A percentile compares a stretch with the other conserved stretches of the same genome.
Evolutionary conservation across 2,113 vertebrate species (phyloP).

Genomic region (Pachycephala philippinensis): DNA sequence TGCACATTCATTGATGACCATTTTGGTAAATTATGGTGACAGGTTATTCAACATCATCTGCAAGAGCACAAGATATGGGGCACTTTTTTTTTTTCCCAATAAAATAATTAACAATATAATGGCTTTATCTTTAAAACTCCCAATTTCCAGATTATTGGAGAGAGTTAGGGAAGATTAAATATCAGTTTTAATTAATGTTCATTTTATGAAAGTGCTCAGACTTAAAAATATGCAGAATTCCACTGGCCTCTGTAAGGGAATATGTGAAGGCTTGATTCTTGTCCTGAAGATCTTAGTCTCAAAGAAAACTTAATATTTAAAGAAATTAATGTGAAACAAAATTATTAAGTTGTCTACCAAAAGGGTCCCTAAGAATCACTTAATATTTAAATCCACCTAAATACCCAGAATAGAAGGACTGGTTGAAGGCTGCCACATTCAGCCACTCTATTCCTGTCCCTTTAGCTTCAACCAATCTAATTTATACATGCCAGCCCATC

Average conservation of each 20-base stretch:
- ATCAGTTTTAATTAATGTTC: not conserved
- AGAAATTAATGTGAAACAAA: not conserved
- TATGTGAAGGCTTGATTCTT: not conserved
- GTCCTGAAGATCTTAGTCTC: not conserved
- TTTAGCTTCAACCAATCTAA: not conserved
- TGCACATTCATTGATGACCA: not conserved
- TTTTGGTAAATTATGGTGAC: not conserved
- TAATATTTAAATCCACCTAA: slow-evolving; percentile 21
- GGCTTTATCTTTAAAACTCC: not conserved
- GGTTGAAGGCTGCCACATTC: not conserved
- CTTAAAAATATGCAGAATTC: not conserved
- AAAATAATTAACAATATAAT: not conserved
- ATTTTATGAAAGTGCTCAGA: not conserved
- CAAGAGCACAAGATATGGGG: not conserved
- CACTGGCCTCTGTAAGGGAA: not conserved
- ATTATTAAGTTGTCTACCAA: not conserved
- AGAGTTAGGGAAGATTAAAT: not conserved
- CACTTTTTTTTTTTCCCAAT: not conserved
- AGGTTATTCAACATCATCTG: not conserved
- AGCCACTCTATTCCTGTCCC: not conserved
- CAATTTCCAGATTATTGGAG: not conserved
- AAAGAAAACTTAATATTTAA: slow-evolving; percentile 20
- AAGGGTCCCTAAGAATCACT: not conserved
- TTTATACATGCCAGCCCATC: not conserved
- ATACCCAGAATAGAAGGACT: not conserved